These are phyloP conservation scores for Flexamia atlantica DNA, from an alignment of 2,888 invertebrate genomes.

Conservation along the genomic window DNA sequence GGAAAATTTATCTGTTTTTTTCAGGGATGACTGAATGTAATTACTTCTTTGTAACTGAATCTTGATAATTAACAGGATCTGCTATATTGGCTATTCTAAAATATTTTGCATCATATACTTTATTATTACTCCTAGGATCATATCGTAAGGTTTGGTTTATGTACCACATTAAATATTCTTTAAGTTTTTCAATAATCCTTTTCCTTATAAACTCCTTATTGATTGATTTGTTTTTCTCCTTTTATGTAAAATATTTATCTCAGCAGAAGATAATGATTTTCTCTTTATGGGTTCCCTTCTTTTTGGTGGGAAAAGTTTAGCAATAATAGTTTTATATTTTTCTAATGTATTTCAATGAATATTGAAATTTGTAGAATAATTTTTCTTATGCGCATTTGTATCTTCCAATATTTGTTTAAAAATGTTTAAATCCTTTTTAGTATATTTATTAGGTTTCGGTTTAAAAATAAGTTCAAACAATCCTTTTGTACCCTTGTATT, in stretches of 20 bases:
- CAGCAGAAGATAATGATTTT: not conserved
- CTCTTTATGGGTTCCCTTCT: not conserved
- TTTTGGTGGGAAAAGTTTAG: conserved; percentile 23
- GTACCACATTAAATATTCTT: no score
- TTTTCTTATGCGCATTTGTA: conserved; percentile 21
- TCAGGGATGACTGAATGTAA: no score
- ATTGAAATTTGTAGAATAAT: not conserved
- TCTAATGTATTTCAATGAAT: conserved; percentile 5
- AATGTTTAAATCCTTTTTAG: not conserved
- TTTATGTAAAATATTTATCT: not conserved
- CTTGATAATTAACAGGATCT: no score
- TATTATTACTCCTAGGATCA: no score
- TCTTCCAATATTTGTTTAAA: conserved; percentile 14
- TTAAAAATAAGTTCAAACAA: conserved; percentile 44
- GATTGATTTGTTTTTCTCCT: not conserved
- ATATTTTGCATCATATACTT: no score
- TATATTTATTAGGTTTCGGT: conserved; percentile 7
- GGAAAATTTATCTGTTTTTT: no score
- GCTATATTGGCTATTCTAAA: no score
- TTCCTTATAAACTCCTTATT: no score
- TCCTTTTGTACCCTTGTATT: conserved; percentile 1
- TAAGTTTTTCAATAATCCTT: no score
- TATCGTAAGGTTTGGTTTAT: no score
- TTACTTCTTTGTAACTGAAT: no score
- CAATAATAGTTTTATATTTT: conserved; percentile 43